Conservation (phyloP, 37 sponge, comb jelly and placozoan species). For the Diacarnus erythraeanus region DNA sequence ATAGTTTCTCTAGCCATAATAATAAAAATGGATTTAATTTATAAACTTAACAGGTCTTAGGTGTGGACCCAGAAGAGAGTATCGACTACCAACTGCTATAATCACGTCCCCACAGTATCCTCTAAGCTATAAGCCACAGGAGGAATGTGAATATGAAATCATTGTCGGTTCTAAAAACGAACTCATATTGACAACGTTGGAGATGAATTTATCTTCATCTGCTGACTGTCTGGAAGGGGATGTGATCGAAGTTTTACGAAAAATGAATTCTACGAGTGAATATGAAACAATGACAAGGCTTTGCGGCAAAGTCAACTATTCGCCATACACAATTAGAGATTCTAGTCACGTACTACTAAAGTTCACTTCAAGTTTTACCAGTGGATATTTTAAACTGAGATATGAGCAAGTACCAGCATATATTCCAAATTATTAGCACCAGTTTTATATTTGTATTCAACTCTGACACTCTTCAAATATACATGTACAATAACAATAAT, state of each 20-base stretch:
- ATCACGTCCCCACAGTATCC: constrained; percentile 70
- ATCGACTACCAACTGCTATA: constrained; percentile 24
- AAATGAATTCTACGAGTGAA: background rate
- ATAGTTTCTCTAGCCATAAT: too few species aligned
- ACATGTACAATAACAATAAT: background rate
- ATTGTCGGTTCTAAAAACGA: constrained; percentile 10
- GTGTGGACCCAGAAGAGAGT: constrained; percentile 54
- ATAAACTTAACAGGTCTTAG: too few species aligned
- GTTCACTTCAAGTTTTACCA: constrained; percentile 36
- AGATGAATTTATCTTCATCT: constrained; percentile 36
- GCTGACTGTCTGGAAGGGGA: constrained; percentile 38
- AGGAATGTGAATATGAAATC: constrained; percentile 39
- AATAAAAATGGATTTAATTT: too few species aligned
- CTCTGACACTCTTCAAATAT: background rate
- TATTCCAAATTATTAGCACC: background rate
- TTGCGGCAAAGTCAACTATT: constrained; percentile 13
- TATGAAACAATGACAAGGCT: constrained; percentile 5
- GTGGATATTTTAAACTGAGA: constrained; percentile 31
- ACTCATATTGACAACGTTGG: constrained; percentile 9
- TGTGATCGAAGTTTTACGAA: constrained; percentile 10
- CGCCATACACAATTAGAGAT: constrained; percentile 10
- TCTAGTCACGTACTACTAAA: constrained; percentile 7
- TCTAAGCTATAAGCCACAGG: constrained; percentile 35
- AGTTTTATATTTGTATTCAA: background rate
- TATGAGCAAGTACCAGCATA: constrained; percentile 35